Evolutionary conservation across 1,140 invertebrate species (phyloP).

Genomic region (Megalonaias nervosa): DNA sequence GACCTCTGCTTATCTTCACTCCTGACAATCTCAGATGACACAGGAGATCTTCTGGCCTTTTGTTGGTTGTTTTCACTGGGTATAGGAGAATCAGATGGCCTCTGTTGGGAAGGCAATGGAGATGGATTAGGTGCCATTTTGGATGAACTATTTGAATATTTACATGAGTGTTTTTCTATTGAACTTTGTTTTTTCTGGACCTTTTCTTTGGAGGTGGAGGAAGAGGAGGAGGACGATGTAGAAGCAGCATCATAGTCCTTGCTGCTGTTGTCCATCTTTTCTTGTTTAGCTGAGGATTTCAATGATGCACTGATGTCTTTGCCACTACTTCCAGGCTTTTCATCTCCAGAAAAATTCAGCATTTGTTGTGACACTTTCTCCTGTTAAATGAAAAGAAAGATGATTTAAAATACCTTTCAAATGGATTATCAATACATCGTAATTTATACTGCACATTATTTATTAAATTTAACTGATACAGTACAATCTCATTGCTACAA

Average conservation of each 20-base stretch:
- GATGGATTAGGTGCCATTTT: background rate
- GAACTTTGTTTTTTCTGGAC: background rate
- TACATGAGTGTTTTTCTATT: constrained; percentile 21
- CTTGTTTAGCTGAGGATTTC: too few species aligned
- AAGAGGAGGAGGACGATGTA: background rate
- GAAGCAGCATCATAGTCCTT: constrained; percentile 1
- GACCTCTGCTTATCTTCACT: constrained; percentile 16
- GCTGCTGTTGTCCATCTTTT: constrained; percentile 3
- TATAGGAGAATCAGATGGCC: constrained; percentile 23
- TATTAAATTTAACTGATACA: too few species aligned
- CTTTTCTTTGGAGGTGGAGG: background rate
- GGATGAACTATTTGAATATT: constrained; percentile 22
- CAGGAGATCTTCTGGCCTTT: constrained; percentile 26
- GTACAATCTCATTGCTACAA: too few species aligned
- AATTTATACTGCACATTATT: too few species aligned
- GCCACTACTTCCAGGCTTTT: constrained; percentile 13
- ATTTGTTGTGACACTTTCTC: constrained; percentile 9
- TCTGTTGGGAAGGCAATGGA: constrained; percentile 10
- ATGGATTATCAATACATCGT: too few species aligned
- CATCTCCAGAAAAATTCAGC: constrained; percentile 5
- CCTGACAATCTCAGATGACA: constrained; percentile 22
- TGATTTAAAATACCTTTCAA: too few species aligned
- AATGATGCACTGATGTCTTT: background rate
- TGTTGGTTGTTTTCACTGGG: constrained; percentile 6
- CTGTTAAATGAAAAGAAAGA: constrained; percentile 1